Conservation (phyloP, 2,113 vertebrate genomes). For the Terrapene triunguis region DNA sequence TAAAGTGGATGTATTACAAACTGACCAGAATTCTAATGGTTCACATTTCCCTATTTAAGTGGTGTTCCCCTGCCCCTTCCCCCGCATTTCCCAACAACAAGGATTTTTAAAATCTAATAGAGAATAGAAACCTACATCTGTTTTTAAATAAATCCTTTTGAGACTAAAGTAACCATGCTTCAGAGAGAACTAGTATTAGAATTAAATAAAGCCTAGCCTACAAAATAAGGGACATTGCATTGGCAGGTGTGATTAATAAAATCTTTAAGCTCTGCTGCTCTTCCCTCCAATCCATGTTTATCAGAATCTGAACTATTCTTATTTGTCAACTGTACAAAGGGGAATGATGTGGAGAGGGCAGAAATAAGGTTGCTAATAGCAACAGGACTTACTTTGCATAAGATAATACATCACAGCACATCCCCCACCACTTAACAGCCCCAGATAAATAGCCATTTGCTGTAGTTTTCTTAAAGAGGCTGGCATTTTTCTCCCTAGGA, state of each 20-base stretch:
- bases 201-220: background rate
- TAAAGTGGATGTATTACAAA: background rate
- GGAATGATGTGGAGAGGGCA: slow-evolving; percentile 24
- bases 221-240: background rate
- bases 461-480: slow-evolving; percentile 80
- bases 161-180: rapidly evolving
- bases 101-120: background rate
- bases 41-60: background rate
- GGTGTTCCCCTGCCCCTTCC: background rate
- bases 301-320: background rate
- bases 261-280: background rate
- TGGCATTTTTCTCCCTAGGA: slow-evolving; percentile 78
- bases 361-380: slow-evolving; percentile 37
- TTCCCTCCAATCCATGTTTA: slow-evolving; percentile 5
- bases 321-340: background rate
- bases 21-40: background rate
- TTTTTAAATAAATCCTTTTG: background rate
- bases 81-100: background rate
- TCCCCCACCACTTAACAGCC: slow-evolving; percentile 79
- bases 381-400: slow-evolving; percentile 83
- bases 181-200: background rate
- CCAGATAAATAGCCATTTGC: slow-evolving; percentile 87
- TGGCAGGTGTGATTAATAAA: background rate
- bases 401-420: slow-evolving; percentile 86
- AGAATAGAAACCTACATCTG: background rate